phyloP scores from a whole-genome alignment of 2,113 vertebrate genomes.

The Turdus rufiventris region DNA sequence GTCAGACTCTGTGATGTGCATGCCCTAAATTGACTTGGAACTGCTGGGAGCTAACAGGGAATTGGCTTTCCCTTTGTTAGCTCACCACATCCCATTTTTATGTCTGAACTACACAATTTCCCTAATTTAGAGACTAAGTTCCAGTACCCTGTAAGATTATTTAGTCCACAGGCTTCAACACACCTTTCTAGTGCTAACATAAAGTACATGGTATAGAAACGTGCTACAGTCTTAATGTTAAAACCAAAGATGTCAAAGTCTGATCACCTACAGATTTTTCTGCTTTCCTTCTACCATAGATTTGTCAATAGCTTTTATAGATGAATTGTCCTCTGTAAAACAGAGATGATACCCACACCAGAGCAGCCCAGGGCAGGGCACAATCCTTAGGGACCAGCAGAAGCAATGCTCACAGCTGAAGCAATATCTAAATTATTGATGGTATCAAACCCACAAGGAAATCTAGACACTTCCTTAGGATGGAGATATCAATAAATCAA shows the following conservation, averaged over 20 bases:
- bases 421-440: background rate
- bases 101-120: background rate
- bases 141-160: background rate
- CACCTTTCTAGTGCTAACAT: background rate
- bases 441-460: background rate
- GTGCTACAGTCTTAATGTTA: background rate
- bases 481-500: background rate
- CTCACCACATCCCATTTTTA: background rate
- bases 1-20: background rate
- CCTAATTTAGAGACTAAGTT: background rate
- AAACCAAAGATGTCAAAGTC: background rate
- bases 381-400: background rate
- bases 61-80: background rate
- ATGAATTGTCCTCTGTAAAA: background rate
- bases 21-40: background rate
- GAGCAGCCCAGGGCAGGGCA: background rate
- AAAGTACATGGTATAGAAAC: background rate
- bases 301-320: background rate
- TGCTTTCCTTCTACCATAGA: background rate
- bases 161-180: background rate
- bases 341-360: background rate
- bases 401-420: background rate
- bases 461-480: background rate
- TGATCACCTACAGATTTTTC: background rate
- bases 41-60: background rate